These are phyloP conservation scores for Pluvianellus socialis DNA, from an alignment of 2,113 vertebrate species.

Conservation along the genomic window DNA sequence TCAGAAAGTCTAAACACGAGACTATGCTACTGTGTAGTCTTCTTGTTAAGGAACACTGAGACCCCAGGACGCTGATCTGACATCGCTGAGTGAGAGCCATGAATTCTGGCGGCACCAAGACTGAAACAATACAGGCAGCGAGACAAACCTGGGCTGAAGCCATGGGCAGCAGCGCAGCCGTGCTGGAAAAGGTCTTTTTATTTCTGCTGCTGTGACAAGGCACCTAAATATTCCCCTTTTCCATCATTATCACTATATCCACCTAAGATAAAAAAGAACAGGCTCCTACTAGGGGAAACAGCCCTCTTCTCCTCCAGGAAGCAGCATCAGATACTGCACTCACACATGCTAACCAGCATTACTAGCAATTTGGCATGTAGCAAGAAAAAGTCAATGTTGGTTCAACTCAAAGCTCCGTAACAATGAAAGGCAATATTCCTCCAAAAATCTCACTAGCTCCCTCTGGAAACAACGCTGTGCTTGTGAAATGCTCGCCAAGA, in stretches of 20 bases:
- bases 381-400: not conserved
- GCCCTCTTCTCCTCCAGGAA: not conserved
- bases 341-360: not conserved
- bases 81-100: not conserved
- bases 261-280: not conserved
- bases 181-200: not conserved
- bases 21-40: accelerated
- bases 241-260: not conserved
- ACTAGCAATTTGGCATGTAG: not conserved
- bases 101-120: not conserved
- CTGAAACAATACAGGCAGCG: not conserved
- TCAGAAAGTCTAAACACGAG: not conserved
- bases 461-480: not conserved
- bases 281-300: not conserved
- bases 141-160: not conserved
- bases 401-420: not conserved
- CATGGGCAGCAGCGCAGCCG: not conserved
- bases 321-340: not conserved
- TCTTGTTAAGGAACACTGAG: not conserved
- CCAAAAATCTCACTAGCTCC: not conserved
- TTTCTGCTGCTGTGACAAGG: not conserved
- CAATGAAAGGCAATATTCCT: not conserved
- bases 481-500: not conserved
- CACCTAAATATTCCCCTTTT: not conserved
- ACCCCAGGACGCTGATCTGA: not conserved